Evolutionary conservation across 2,797 vertebrate genomes (phyloP).

Genomic region (Betta splendens): DNA sequence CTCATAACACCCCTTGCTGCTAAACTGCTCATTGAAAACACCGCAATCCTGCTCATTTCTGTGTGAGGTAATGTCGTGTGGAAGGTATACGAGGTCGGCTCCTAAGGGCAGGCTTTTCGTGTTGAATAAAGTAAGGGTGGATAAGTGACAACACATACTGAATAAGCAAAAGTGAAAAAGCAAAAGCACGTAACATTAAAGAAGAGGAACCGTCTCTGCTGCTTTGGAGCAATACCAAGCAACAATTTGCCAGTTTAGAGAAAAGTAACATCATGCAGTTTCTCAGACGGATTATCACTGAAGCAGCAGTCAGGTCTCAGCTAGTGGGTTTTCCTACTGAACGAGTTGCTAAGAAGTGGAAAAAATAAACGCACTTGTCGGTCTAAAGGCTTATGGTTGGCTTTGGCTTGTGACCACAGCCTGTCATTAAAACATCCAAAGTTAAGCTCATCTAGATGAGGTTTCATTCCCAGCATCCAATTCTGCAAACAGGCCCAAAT

Average conservation of each 20-base stretch:
- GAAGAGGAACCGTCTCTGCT: background rate
- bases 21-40: slow-evolving; percentile 22
- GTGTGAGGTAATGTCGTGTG: slow-evolving; percentile 6
- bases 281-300: slow-evolving; percentile 15
- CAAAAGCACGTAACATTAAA: slow-evolving; percentile 6
- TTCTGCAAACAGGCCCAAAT: background rate
- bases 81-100: slow-evolving; percentile 8
- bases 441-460: background rate
- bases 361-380: background rate
- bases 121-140: slow-evolving; percentile 9
- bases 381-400: background rate
- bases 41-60: slow-evolving; percentile 7
- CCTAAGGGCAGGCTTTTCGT: slow-evolving; percentile 10
- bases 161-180: slow-evolving; percentile 18
- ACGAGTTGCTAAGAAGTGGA: slow-evolving; percentile 3
- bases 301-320: background rate
- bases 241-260: slow-evolving; percentile 9
- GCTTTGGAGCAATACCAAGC: background rate
- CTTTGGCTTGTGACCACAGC: background rate
- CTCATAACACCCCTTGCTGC: slow-evolving; percentile 11
- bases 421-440: background rate
- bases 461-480: background rate
- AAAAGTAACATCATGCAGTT: slow-evolving; percentile 1
- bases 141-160: background rate
- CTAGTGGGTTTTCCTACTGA: slow-evolving; percentile 21